Percentiles rank a stretch among this genome's conserved stretches.
phyloP scores from a whole-genome alignment of 2,797 vertebrate genomes.

The Gymnothorax javanicus region DNA sequence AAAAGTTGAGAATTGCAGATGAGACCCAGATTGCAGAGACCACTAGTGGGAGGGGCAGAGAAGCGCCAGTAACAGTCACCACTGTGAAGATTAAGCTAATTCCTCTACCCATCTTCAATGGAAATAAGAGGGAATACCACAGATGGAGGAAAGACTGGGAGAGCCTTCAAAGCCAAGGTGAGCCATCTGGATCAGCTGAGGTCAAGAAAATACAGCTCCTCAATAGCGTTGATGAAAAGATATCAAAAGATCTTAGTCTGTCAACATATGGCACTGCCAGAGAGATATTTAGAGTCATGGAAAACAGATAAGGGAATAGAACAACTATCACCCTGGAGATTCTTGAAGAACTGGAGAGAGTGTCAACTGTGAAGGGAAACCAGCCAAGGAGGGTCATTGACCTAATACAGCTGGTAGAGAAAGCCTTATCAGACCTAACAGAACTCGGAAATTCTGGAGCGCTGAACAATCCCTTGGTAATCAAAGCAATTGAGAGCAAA shows the following conservation, averaged over 20 bases:
- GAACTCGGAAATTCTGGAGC: too few species aligned
- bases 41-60: too few species aligned
- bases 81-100: constrained; percentile 10
- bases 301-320: constrained; percentile 32
- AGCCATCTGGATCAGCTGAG: constrained; percentile 23
- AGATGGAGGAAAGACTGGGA: constrained; percentile 27
- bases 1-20: background rate
- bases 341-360: constrained; percentile 29
- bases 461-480: too few species aligned
- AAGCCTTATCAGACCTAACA: too few species aligned
- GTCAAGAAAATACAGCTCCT: constrained; percentile 30
- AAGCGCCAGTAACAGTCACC: background rate
- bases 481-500: too few species aligned
- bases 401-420: too few species aligned
- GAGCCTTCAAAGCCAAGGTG: constrained; percentile 25
- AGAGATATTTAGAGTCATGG: constrained; percentile 26
- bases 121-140: background rate
- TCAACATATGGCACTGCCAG: constrained; percentile 16
- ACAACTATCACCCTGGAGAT: constrained; percentile 23
- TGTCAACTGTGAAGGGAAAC: background rate
- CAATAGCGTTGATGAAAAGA: constrained; percentile 11
- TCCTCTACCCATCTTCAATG: constrained; percentile 9
- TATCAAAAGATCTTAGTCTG: background rate
- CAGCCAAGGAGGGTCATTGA: too few species aligned
- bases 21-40: too few species aligned